A percentile compares a stretch with the other conserved stretches of the same genome.
Evolutionary conservation across 2,797 vertebrate species (phyloP).

Genomic region (Scolopax bukidnonensis): DNA sequence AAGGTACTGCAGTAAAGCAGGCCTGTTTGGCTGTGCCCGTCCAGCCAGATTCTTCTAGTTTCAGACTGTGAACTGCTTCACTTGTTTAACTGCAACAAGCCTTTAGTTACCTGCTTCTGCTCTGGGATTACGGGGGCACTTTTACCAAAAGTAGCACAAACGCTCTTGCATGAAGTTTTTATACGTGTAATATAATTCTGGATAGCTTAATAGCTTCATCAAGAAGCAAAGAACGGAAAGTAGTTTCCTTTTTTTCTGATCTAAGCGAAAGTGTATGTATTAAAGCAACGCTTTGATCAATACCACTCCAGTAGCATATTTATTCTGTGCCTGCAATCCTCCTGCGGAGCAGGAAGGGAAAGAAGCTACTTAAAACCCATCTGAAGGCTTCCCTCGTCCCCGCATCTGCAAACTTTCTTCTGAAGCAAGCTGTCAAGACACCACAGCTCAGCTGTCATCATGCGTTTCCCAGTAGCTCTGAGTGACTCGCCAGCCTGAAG

Average conservation of each 20-base stretch:
- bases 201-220: neutral
- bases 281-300: neutral
- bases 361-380: neutral
- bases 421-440: neutral
- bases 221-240: accelerated
- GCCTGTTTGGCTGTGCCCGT: neutral
- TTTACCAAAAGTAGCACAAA: neutral
- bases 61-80: neutral
- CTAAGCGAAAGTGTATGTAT: neutral
- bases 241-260: neutral
- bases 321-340: neutral
- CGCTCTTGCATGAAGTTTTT: neutral
- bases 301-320: accelerated
- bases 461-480: accelerated
- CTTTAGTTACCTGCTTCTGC: neutral
- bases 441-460: neutral
- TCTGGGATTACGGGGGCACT: neutral
- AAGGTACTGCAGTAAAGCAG: neutral
- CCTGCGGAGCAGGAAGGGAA: too few relatives aligned
- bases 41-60: neutral
- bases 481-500: neutral
- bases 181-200: neutral
- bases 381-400: neutral
- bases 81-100: neutral
- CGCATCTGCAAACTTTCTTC: neutral